These are phyloP conservation scores for Microplitis demolitor DNA, from an alignment of 1,140 invertebrate species.

Conservation along the genomic window DNA sequence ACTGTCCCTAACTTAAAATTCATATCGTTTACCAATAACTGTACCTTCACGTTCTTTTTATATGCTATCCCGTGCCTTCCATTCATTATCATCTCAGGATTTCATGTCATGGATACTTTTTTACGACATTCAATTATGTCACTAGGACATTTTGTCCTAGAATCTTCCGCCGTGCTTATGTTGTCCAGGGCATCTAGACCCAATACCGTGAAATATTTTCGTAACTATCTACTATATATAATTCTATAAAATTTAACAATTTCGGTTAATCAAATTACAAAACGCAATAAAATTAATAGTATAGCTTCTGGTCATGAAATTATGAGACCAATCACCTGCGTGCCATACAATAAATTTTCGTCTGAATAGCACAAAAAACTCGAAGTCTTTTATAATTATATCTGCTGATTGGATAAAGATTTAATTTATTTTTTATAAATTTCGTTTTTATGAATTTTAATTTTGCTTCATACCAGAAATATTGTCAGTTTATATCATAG, in stretches of 20 bases:
- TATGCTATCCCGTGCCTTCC: constrained; percentile 63
- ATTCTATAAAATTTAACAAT: too few species aligned
- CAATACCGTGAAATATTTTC: too few species aligned
- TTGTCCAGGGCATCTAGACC: too few species aligned
- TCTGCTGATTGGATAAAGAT: neutral
- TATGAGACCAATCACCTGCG: constrained; percentile 28
- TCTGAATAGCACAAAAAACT: constrained; percentile 13
- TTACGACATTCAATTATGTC: too few species aligned
- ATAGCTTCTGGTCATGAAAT: constrained; percentile 28
- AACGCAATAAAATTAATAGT: constrained; percentile 9
- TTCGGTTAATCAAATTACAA: constrained; percentile 11
- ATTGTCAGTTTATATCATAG: too few species aligned
- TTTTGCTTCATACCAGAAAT: neutral
- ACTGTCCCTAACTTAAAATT: neutral
- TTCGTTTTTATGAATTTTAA: too few species aligned
- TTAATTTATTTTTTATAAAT: too few species aligned
- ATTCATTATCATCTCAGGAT: constrained; percentile 40
- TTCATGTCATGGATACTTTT: neutral
- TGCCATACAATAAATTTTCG: constrained; percentile 20
- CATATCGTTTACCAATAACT: constrained; percentile 15
- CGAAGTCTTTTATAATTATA: neutral
- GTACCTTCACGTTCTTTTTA: constrained; percentile 40
- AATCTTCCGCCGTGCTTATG: too few species aligned
- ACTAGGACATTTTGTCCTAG: neutral
- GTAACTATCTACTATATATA: too few species aligned